phyloP scores from a whole-genome alignment of 1,140 invertebrate species.

The Euwallacea similis region DNA sequence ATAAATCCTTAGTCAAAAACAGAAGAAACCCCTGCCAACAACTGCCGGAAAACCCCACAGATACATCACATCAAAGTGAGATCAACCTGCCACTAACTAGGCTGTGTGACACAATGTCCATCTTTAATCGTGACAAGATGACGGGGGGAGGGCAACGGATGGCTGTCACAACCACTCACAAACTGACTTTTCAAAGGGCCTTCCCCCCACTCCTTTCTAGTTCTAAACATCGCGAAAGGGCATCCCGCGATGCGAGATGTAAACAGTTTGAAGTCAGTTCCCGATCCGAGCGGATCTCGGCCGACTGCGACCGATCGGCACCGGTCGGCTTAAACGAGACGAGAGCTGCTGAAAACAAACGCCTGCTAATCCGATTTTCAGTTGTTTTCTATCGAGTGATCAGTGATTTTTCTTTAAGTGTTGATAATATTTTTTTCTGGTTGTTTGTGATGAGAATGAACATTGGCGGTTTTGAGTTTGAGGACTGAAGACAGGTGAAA shows the following conservation, averaged over 20 bases:
- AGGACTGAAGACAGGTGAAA: conserved; percentile 1
- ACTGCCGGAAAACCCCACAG: background rate
- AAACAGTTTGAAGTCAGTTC: conserved; percentile 39
- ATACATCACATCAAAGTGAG: conserved; percentile 24
- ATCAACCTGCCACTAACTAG: conserved; percentile 31
- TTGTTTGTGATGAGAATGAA: background rate
- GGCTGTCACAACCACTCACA: conserved; percentile 46
- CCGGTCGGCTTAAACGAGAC: conserved; percentile 16
- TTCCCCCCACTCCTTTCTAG: conserved; percentile 31
- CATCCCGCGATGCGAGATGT: conserved; percentile 39
- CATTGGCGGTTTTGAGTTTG: background rate
- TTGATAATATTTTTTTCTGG: too few relatives aligned
- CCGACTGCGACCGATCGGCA: conserved; percentile 14
- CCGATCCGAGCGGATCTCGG: conserved; percentile 30
- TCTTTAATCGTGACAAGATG: conserved; percentile 38
- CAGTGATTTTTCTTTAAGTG: too few relatives aligned
- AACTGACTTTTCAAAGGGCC: conserved; percentile 46
- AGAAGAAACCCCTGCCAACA: conserved; percentile 13
- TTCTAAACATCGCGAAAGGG: conserved; percentile 41
- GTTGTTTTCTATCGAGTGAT: too few relatives aligned
- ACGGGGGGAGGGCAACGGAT: conserved; percentile 34
- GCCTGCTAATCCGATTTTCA: too few relatives aligned
- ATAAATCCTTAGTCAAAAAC: conserved; percentile 16
- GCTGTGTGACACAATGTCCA: conserved; percentile 39
- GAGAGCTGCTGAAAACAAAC: conserved; percentile 18